Conservation (phyloP, 2,888 invertebrate species). For the Microctonus aethiopoides region DNA sequence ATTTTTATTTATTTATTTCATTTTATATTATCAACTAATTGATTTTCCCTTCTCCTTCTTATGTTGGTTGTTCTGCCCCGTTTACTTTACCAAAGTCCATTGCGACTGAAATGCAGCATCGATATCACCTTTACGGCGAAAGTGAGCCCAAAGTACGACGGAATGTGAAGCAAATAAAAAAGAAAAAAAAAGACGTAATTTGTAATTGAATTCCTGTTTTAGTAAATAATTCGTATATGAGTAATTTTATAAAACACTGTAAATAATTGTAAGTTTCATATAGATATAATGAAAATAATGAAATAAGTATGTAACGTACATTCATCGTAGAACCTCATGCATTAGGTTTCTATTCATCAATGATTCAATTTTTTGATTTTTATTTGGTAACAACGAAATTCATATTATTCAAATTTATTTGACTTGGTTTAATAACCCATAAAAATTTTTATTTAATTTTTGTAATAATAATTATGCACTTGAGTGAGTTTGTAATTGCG, state of each 20-base stretch:
- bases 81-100: slow-evolving; percentile 62
- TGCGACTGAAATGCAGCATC: slow-evolving; percentile 69
- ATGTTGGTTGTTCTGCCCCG: slow-evolving; percentile 37
- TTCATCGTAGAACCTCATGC: not conserved
- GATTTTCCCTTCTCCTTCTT: slow-evolving; percentile 40
- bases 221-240: slow-evolving; percentile 1
- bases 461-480: not conserved
- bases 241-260: slow-evolving; percentile 39
- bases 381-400: not conserved
- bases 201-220: not conserved
- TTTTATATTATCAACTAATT: slow-evolving; percentile 40
- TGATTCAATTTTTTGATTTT: not conserved
- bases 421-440: not conserved
- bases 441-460: not conserved
- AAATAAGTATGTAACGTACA: slow-evolving; percentile 6
- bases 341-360: not conserved
- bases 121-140: slow-evolving; percentile 69
- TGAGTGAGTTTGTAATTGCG: too few relatives aligned
- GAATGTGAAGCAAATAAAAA: slow-evolving; percentile 54
- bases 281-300: slow-evolving; percentile 29
- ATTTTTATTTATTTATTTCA: slow-evolving; percentile 33
- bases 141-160: slow-evolving; percentile 57
- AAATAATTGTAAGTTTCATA: slow-evolving; percentile 43
- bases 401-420: not conserved
- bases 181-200: slow-evolving; percentile 6